Conservation (phyloP, 2,888 invertebrate genomes). For the Amphipoea oculea region DNA sequence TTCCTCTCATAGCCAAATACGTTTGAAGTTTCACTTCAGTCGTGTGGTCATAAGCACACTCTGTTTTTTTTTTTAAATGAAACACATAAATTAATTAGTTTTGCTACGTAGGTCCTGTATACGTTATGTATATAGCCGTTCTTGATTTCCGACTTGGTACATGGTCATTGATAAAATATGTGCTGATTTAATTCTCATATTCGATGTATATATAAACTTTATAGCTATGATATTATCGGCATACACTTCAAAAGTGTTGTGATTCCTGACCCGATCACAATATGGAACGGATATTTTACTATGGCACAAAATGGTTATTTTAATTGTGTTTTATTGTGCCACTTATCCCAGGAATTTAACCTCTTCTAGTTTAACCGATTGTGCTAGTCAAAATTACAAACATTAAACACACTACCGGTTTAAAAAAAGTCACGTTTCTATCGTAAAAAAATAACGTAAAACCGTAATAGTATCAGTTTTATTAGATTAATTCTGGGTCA, state of each 20-base stretch:
- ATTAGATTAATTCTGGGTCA: conserved; percentile 47
- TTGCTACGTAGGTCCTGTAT: not conserved
- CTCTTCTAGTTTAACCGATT: conserved; percentile 10
- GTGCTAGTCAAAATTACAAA: conserved; percentile 20
- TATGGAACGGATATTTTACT: no score
- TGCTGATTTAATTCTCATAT: not conserved
- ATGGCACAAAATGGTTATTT: no score
- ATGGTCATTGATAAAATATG: conserved; percentile 1
- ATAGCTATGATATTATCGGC: not conserved
- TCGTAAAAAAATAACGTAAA: conserved; percentile 56
- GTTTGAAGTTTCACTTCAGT: no score
- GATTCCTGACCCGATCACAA: no score
- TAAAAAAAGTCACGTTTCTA: conserved; percentile 46
- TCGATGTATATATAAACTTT: not conserved
- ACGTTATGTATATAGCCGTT: not conserved
- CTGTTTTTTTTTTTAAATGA: no score
- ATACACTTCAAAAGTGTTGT: not conserved
- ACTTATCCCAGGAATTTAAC: no score
- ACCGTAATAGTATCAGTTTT: conserved; percentile 51
- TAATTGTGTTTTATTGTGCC: no score
- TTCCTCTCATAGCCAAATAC: no score
- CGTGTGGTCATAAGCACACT: no score
- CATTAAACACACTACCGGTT: conserved; percentile 47
- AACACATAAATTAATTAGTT: not conserved
- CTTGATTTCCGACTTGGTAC: not conserved